These are phyloP conservation scores for Leptodactylus fuscus DNA, from an alignment of 2,113 vertebrate species.

Conservation along the genomic window DNA sequence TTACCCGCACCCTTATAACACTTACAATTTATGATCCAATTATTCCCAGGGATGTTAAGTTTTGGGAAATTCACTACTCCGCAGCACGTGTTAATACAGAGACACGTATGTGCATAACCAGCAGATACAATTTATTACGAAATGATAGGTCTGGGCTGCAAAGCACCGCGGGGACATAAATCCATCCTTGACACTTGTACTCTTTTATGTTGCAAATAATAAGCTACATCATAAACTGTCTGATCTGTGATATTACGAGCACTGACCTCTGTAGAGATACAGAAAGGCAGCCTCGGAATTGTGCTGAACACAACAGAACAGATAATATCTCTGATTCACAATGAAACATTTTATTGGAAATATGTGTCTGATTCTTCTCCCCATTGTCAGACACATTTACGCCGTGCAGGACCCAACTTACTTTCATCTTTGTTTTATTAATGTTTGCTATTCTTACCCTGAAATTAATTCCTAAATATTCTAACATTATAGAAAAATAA, in stretches of 20 bases:
- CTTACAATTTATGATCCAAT: slow-evolving; percentile 75
- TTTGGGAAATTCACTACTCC: slow-evolving; percentile 68
- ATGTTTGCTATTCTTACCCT: background rate
- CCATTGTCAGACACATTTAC: background rate
- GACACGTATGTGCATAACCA: slow-evolving; percentile 60
- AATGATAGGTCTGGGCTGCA: slow-evolving; percentile 53
- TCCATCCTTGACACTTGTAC: slow-evolving; percentile 60
- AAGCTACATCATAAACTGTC: slow-evolving; percentile 62
- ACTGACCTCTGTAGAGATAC: slow-evolving; percentile 51
- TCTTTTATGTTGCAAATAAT: slow-evolving; percentile 61
- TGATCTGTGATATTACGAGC: slow-evolving; percentile 59
- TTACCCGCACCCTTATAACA: slow-evolving; percentile 66
- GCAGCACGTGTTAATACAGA: slow-evolving; percentile 66
- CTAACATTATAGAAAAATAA: too few relatives aligned
- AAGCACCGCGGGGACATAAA: slow-evolving; percentile 54
- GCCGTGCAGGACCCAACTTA: background rate
- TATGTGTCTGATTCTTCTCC: background rate
- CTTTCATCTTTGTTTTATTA: background rate
- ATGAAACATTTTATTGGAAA: slow-evolving; percentile 41
- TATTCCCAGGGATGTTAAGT: slow-evolving; percentile 68
- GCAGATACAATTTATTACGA: slow-evolving; percentile 67
- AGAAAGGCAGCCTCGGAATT: slow-evolving; percentile 61
- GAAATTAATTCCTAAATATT: too few relatives aligned
- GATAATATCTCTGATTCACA: slow-evolving; percentile 49
- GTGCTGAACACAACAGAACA: slow-evolving; percentile 22